These are phyloP conservation scores for Spialia ferax DNA, from an alignment of 2,888 invertebrate genomes.

Conservation along the genomic window DNA sequence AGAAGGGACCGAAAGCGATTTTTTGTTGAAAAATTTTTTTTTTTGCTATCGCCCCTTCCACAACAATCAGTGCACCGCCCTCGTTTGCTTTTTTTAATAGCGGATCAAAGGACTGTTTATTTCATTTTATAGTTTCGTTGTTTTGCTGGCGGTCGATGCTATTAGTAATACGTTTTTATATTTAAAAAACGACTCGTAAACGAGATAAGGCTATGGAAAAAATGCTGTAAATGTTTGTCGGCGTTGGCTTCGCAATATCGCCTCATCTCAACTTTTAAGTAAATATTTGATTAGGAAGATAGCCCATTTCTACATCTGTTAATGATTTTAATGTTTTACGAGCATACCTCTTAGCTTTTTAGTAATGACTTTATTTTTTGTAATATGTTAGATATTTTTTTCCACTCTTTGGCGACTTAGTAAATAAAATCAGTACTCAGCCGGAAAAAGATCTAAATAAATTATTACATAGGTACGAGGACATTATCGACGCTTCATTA, in stretches of 20 bases:
- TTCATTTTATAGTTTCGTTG: slow-evolving; percentile 49
- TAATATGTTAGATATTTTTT: too few relatives aligned
- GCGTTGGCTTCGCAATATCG: slow-evolving; percentile 26
- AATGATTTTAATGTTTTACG: slow-evolving; percentile 38
- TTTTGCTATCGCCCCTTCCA: slow-evolving; percentile 76
- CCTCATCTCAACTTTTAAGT: slow-evolving; percentile 29
- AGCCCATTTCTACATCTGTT: slow-evolving; percentile 38
- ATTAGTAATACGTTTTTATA: slow-evolving; percentile 68
- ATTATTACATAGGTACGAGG: too few relatives aligned
- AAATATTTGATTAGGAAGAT: slow-evolving; percentile 40
- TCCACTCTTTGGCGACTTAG: background rate
- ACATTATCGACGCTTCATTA: background rate
- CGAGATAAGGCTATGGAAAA: slow-evolving; percentile 33
- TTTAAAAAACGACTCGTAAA: slow-evolving; percentile 51
- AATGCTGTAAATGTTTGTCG: slow-evolving; percentile 40
- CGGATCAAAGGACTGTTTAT: slow-evolving; percentile 79
- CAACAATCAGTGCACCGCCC: slow-evolving; percentile 79
- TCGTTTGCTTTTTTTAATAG: slow-evolving; percentile 73
- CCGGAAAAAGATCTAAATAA: background rate
- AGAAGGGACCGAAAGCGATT: slow-evolving; percentile 71
- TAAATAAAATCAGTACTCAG: background rate
- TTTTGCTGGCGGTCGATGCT: slow-evolving; percentile 57
- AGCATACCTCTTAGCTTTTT: slow-evolving; percentile 16
- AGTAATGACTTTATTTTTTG: background rate
- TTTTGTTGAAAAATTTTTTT: slow-evolving; percentile 67